Conservation (phyloP, 1,140 invertebrate genomes). For the Ips typographus region DNA sequence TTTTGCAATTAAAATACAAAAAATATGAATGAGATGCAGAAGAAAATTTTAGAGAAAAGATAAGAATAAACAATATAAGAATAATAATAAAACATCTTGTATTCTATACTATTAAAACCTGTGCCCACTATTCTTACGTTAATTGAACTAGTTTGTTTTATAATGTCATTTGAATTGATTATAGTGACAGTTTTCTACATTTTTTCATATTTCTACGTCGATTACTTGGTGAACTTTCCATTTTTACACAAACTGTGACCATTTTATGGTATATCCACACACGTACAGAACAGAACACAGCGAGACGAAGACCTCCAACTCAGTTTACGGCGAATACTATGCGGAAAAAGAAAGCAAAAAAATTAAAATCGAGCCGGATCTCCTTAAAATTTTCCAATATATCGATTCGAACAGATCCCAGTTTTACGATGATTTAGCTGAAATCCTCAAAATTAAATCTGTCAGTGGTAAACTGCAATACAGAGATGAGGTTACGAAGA, state of each 20-base stretch:
- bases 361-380: constrained; percentile 44
- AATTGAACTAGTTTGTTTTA: too few relatives aligned
- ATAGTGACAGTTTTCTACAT: constrained; percentile 45
- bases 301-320: constrained; percentile 48
- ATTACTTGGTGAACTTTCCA: constrained; percentile 47
- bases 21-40: too few relatives aligned
- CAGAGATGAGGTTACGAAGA: constrained; percentile 39
- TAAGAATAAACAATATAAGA: too few relatives aligned
- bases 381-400: constrained; percentile 45
- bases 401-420: constrained; percentile 44
- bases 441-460: constrained; percentile 44
- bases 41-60: too few relatives aligned
- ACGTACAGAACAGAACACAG: constrained; percentile 49
- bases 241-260: constrained; percentile 41
- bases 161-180: constrained; percentile 38
- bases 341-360: constrained; percentile 42
- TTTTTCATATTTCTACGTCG: constrained; percentile 46
- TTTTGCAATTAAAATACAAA: too few relatives aligned
- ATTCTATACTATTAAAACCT: too few relatives aligned
- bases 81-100: too few relatives aligned
- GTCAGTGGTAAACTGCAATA: constrained; percentile 42
- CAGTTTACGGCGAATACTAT: constrained; percentile 47
- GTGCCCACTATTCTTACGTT: too few relatives aligned
- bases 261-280: constrained; percentile 48
- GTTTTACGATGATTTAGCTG: constrained; percentile 43